phyloP scores from a whole-genome alignment of 2,888 invertebrate genomes.

The Rhamphomyia laevipes region DNA sequence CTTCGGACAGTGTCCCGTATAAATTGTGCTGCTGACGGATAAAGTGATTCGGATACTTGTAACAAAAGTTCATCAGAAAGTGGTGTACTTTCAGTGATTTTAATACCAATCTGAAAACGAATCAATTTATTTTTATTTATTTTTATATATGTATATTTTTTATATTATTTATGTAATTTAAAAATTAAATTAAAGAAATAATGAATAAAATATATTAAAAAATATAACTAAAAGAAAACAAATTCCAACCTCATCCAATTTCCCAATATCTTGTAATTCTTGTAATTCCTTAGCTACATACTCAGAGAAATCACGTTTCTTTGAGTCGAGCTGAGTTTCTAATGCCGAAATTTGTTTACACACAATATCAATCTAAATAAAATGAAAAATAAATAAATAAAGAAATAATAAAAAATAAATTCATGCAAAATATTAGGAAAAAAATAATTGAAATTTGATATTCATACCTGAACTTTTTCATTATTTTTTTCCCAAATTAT shows the following conservation, averaged over 20 bases:
- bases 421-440: conserved; percentile 16
- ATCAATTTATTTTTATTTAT: conserved; percentile 7
- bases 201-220: conserved; percentile 8
- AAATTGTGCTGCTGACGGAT: conserved; percentile 49
- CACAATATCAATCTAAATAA: conserved; percentile 53
- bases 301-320: conserved; percentile 41
- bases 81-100: conserved; percentile 41
- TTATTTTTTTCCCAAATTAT: conserved; percentile 37
- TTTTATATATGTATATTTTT: too few species aligned
- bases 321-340: conserved; percentile 42
- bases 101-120: conserved; percentile 42
- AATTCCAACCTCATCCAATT: conserved; percentile 40
- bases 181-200: neutral
- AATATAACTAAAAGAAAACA: conserved; percentile 9
- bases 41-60: conserved; percentile 52
- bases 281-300: conserved; percentile 41
- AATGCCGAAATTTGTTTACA: conserved; percentile 48
- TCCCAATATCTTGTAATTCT: conserved; percentile 42
- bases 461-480: conserved; percentile 35
- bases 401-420: conserved; percentile 24
- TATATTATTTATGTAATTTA: neutral
- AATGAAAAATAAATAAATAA: conserved; percentile 30
- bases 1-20: conserved; percentile 57
- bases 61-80: conserved; percentile 50
- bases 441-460: conserved; percentile 24